phyloP scores from a whole-genome alignment of 2,113 vertebrate genomes.

The Corythornis madagascariensis region DNA sequence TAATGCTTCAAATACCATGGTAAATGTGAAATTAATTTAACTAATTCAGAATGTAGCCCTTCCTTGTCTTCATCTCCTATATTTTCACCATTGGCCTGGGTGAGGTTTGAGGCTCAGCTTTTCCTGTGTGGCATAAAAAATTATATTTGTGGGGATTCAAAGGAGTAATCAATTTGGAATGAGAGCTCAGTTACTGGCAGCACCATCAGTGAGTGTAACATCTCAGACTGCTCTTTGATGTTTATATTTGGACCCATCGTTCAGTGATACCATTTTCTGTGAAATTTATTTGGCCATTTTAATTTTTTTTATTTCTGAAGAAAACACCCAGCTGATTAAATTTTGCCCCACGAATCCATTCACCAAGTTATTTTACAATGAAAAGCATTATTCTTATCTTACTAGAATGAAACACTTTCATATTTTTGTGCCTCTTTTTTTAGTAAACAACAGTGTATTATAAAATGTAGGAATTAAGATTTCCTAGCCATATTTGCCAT shows the following conservation, averaged over 20 bases:
- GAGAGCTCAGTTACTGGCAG: neutral
- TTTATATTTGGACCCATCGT: neutral
- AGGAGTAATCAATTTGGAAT: neutral
- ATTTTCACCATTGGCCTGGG: neutral
- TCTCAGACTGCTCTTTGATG: neutral
- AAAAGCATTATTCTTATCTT: neutral
- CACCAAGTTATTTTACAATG: neutral
- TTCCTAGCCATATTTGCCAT: neutral
- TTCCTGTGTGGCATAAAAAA: rapidly evolving
- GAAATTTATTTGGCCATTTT: neutral
- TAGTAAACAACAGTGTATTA: neutral
- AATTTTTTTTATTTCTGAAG: neutral
- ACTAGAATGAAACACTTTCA: neutral
- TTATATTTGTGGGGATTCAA: neutral
- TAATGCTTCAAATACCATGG: neutral
- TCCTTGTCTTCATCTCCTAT: neutral
- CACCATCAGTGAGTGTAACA: neutral
- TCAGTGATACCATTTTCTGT: neutral
- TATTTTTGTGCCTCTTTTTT: neutral
- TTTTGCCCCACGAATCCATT: neutral
- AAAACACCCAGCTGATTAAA: neutral
- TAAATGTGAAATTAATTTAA: neutral
- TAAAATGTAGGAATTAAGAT: neutral
- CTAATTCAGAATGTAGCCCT: neutral
- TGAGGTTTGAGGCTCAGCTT: neutral